Percentiles rank a stretch among this genome's conserved stretches.
Evolutionary conservation across 2,113 vertebrate species (phyloP).

Genomic region (Recurvirostra avosetta): DNA sequence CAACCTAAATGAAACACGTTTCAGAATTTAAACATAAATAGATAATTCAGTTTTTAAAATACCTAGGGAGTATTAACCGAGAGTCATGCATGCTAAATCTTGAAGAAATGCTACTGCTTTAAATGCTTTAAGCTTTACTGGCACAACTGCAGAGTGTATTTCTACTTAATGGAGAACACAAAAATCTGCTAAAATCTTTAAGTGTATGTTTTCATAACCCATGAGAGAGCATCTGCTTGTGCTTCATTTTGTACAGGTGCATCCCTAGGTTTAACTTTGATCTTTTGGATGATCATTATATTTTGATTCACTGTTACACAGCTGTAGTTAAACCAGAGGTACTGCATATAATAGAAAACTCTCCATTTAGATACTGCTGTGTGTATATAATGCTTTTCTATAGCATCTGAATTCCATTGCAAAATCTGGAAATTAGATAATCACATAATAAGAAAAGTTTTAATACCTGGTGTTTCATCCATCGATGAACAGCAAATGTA

Average conservation of each 20-base stretch:
- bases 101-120: background rate
- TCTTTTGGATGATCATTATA: background rate
- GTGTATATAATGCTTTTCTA: background rate
- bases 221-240: background rate
- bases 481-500: background rate
- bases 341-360: background rate
- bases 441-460: background rate
- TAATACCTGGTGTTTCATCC: background rate
- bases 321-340: background rate
- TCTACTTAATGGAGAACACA: background rate
- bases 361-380: background rate
- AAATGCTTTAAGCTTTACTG: background rate
- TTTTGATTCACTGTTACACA: background rate
- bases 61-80: background rate
- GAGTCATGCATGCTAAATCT: background rate
- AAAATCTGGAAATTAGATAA: background rate
- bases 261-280: background rate
- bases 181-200: background rate
- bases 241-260: background rate
- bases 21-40: constrained; percentile 16
- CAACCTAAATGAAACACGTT: background rate
- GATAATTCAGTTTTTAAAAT: background rate
- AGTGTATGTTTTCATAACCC: background rate
- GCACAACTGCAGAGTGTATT: background rate
- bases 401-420: background rate